phyloP scores from a whole-genome alignment of 2,888 invertebrate genomes.

The Nemotelus nigrinus region DNA sequence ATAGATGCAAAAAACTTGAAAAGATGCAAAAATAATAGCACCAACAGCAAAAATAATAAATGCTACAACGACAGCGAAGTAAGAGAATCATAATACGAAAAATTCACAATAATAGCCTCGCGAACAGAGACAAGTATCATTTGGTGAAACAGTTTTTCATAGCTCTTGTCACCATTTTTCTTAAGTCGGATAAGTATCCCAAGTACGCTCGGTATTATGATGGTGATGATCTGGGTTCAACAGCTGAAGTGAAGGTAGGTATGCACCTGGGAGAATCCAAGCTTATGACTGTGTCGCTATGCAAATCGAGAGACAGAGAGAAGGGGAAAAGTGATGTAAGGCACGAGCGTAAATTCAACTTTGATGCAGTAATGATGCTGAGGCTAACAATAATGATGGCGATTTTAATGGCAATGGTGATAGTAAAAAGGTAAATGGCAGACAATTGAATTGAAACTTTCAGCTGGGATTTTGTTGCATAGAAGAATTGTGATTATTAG shows the following conservation, averaged over 20 bases:
- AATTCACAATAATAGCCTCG: not conserved
- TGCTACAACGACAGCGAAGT: too few relatives aligned
- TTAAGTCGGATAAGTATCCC: constrained; percentile 17
- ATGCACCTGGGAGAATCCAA: not conserved
- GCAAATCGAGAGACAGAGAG: too few relatives aligned
- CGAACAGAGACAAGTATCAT: constrained; percentile 23
- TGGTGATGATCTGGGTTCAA: not conserved
- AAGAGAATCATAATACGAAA: too few relatives aligned
- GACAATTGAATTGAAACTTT: too few relatives aligned
- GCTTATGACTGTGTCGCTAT: too few relatives aligned
- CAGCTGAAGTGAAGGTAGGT: not conserved
- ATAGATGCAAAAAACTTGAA: not conserved
- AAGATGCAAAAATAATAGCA: not conserved
- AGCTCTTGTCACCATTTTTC: constrained; percentile 42
- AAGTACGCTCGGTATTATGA: not conserved
- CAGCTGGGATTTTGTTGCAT: too few relatives aligned
- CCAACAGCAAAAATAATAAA: not conserved
- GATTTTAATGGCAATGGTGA: too few relatives aligned
- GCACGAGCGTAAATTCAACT: not conserved
- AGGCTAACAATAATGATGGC: too few relatives aligned
- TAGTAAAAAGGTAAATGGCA: too few relatives aligned
- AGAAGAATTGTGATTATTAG: too few relatives aligned
- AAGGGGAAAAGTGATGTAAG: not conserved
- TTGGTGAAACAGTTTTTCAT: constrained; percentile 33
- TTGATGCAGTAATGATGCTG: too few relatives aligned